Base-by-base conservation (phyloP, 2,888 invertebrate genomes). In the Prenolepis imparis region DNA sequence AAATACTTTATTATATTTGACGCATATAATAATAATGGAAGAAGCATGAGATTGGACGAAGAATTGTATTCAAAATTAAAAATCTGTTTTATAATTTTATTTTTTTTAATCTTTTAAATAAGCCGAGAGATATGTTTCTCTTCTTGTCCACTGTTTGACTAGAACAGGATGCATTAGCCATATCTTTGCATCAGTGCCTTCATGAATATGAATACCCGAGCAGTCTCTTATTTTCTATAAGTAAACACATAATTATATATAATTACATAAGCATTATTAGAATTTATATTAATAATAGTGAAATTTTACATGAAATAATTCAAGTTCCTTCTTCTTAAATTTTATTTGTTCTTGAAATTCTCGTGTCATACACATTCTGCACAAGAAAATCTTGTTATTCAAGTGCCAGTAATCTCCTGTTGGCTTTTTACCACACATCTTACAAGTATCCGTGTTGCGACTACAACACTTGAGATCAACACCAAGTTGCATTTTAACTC, bases 361-460 rank as follows among this genome's bases (percentile, higher is more conserved):
- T 85, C 93, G 93, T 21, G 88, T 86, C 95, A 95, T 95, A 84
- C 96, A 96, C 15, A 89, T 80, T 82, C 95, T 94, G 82, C 96
- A 96, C 57, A 95, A 91, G 86, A 95, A 95, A 32, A 91, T 88
- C 85, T 90, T 90, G 86, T 93, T 91, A 55, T 92, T 90, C 41
- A 88, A 87, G 61, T 95, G 95, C 95, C 95, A 96, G 87, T 95
- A 96, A 92, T 96, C 96, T 0, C 95, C 95, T 18, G 90, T 80
- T 64, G 95, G 95, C 59, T 93, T 90, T 86, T 91, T 88, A 1
- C 92, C 91, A 86, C 96, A 96, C 86, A 94, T 92, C 59, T 92
- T 91, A 85, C 96, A 96, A 44, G 88, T 82, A 86, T 95, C 95
- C 18, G 78, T 86, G 61, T 95, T 95, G 74, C 90, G 91, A 15